Evolutionary conservation across 2,113 vertebrate genomes (phyloP).

Genomic region (Sisor rabdophorus): DNA sequence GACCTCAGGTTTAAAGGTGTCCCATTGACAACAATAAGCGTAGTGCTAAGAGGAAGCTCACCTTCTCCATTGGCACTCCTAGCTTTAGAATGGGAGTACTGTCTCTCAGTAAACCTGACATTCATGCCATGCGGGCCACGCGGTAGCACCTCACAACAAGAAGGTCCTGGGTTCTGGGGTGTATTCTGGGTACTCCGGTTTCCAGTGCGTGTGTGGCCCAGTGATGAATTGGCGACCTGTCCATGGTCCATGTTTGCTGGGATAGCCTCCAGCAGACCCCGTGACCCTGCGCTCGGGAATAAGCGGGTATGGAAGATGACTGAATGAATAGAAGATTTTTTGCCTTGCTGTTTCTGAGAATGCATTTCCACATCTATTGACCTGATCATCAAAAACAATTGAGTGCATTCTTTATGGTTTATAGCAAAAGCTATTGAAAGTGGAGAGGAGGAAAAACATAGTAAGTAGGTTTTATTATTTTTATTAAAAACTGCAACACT

Average conservation of each 20-base stretch:
- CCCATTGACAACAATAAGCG: not conserved
- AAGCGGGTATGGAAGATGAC: no score
- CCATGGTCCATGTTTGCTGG: no score
- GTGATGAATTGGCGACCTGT: no score
- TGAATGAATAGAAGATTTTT: not conserved
- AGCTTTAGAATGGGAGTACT: slow-evolving; percentile 1
- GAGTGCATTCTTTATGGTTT: not conserved
- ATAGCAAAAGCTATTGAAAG: not conserved
- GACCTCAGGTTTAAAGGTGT: not conserved
- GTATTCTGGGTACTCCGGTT: no score
- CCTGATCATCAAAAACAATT: slow-evolving; percentile 15
- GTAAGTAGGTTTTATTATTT: slow-evolving; percentile 8
- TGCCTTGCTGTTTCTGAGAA: slow-evolving; percentile 16
- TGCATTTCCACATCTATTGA: slow-evolving; percentile 20
- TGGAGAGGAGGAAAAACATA: not conserved
- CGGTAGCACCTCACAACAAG: no score
- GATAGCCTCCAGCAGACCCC: no score
- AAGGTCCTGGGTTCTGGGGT: no score
- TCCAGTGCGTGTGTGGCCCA: no score
- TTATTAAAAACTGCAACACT: not conserved
- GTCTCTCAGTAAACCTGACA: slow-evolving; percentile 3
- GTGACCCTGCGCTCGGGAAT: no score
- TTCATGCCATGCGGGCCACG: no score
- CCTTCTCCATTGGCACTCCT: slow-evolving; percentile 2
- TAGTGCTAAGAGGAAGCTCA: not conserved